phyloP scores from a whole-genome alignment of 1,140 invertebrate genomes.

The Gonioctena quinquepunctata region DNA sequence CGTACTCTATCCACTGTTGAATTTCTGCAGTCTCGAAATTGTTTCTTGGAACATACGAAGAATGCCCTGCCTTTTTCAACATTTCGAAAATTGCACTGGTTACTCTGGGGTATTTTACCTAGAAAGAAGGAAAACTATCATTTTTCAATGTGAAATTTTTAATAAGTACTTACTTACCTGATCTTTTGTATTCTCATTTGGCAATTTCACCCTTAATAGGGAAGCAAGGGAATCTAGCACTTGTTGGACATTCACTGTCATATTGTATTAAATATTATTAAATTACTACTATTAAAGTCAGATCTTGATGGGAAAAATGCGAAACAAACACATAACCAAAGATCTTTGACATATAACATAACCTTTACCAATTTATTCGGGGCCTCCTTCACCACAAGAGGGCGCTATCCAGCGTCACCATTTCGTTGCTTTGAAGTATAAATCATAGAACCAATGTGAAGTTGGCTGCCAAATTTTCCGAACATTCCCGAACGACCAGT shows the following conservation, averaged over 20 bases:
- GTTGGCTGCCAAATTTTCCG: no score
- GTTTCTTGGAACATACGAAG: slow-evolving; percentile 17
- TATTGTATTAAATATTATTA: not conserved
- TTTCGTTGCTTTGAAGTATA: no score
- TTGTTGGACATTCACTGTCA: not conserved
- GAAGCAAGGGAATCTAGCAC: not conserved
- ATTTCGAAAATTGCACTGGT: not conserved
- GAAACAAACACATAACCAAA: no score
- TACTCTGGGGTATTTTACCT: no score
- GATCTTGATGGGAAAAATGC: no score
- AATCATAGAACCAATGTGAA: no score
- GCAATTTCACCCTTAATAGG: not conserved
- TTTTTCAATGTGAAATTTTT: not conserved
- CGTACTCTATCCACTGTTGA: slow-evolving; percentile 52
- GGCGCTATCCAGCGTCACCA: no score
- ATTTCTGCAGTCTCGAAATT: slow-evolving; percentile 41
- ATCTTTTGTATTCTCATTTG: not conserved
- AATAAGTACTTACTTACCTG: not conserved
- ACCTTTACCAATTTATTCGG: no score
- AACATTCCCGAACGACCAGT: no score
- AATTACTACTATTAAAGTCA: no score
- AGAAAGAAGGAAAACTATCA: not conserved
- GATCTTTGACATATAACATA: no score
- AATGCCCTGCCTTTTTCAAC: not conserved
- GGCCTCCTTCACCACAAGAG: no score